Conservation (phyloP, 2,888 invertebrate genomes). For the Anthophora plumipes region DNA sequence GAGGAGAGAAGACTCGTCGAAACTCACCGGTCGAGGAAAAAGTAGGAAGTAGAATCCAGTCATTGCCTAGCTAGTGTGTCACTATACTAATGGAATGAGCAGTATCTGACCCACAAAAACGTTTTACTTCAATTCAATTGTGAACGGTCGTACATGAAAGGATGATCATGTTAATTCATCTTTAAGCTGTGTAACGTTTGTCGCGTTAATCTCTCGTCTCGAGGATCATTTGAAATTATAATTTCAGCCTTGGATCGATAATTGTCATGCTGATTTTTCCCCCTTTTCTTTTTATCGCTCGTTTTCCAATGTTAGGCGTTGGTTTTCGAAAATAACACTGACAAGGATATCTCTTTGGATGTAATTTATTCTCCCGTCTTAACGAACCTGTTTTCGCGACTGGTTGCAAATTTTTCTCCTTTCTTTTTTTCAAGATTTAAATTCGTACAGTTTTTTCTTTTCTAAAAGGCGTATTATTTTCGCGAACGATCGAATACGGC, state of each 20-base stretch:
- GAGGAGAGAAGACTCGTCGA: conserved; percentile 16
- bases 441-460: too few species aligned
- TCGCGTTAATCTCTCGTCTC: not conserved
- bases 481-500: not conserved
- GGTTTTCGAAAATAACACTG: conserved; percentile 1
- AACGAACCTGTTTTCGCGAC: conserved; percentile 34
- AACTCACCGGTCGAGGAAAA: conserved; percentile 16
- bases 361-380: conserved; percentile 35
- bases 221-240: conserved; percentile 42
- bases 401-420: too few species aligned
- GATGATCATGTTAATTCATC: conserved; percentile 22
- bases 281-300: conserved; percentile 2
- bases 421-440: not conserved
- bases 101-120: conserved; percentile 39
- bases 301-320: conserved; percentile 1
- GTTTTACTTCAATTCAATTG: conserved; percentile 16
- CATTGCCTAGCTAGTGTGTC: conserved; percentile 33
- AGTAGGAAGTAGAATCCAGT: conserved; percentile 43
- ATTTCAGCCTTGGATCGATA: conserved; percentile 39
- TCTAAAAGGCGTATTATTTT: too few species aligned
- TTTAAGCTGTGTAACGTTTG: not conserved
- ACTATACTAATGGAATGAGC: conserved; percentile 27
- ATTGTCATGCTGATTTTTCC: conserved; percentile 23
- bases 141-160: not conserved
- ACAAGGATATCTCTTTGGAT: conserved; percentile 17